These are phyloP conservation scores for Ardeotis arabs DNA, from an alignment of 2,113 vertebrate genomes.

Conservation along the genomic window DNA sequence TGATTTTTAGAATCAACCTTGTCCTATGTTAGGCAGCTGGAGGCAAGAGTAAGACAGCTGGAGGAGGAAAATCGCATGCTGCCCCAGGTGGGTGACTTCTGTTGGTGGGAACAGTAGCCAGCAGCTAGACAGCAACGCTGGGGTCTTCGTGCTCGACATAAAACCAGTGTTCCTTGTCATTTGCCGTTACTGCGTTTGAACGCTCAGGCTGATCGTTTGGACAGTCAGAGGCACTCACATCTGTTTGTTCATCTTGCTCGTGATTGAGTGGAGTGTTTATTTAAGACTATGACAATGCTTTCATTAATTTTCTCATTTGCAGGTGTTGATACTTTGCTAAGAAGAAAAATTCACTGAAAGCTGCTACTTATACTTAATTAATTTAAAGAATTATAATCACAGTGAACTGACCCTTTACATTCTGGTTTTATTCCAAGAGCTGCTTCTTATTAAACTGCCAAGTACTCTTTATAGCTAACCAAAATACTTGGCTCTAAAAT, in stretches of 20 bases:
- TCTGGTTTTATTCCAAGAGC: background rate
- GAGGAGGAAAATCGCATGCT: constrained; percentile 85
- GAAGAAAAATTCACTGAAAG: constrained; percentile 13
- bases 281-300: background rate
- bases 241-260: background rate
- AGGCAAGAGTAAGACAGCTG: constrained; percentile 86
- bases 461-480: background rate
- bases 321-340: constrained; percentile 33
- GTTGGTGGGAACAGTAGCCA: constrained; percentile 50
- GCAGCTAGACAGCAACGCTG: constrained; percentile 62
- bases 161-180: constrained; percentile 5
- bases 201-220: background rate
- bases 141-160: constrained; percentile 3
- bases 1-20: constrained; percentile 85
- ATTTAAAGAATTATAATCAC: background rate
- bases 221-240: background rate
- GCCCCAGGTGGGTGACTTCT: constrained; percentile 83
- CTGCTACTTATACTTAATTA: background rate
- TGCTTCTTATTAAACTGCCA: background rate
- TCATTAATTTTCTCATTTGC: constrained; percentile 14
- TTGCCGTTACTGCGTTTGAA: background rate
- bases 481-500: background rate
- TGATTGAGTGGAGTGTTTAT: background rate
- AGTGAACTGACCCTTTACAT: background rate
- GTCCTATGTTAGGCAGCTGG: constrained; percentile 88